Evolutionary conservation across 2,797 vertebrate species (phyloP), one percentile per base, ranked within the genome.

Genomic region (Cynopterus sphinx): DNA sequence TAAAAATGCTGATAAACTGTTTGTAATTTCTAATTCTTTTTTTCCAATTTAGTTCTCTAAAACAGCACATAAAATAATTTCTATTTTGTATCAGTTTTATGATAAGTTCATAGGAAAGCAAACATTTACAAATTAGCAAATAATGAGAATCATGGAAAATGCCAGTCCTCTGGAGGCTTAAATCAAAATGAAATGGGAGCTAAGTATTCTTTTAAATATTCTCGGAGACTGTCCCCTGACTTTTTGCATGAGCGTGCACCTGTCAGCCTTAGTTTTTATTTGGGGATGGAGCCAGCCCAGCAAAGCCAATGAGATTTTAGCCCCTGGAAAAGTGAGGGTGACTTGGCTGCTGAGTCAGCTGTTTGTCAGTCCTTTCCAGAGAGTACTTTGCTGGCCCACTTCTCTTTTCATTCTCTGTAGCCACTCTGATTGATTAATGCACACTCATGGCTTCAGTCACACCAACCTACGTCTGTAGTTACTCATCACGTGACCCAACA

Each of bases 131-230:
- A 82, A 71, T 68, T 67, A 68, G 21, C 13, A 82, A 73, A 89
- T 87, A 83, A 79, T 89, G 70, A 84, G 65, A 63, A 59, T 61
- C 55, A 33, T 31, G 31, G 49, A 95, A 94, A 73, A 53, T 75
- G 10, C 15, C 11, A 33, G 65, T 41, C 49, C 31, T 84, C 21
- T 59, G 26, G 87, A 46, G 28, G 51, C 46, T 90, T 84, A 93
- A 82, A 78, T 92, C 46, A 82, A 68, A 95, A 39, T 87, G 61
- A 93, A 94, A 65, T 46, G 26, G 41, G 19, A 87, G 0, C 17
- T 70, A 68, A 57, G 1, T 77, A 4, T 41, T 5, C 36, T 94
- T 94, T 85, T 51, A 81, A 59, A 24, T 63, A 63, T 46, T 67
- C 31, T 53, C 13, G 13, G 22, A 19, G 57, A 49, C 16, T 89